Conservation (phyloP, 64 coral and sea anemone genomes). For the Pocillopora damicornis region DNA sequence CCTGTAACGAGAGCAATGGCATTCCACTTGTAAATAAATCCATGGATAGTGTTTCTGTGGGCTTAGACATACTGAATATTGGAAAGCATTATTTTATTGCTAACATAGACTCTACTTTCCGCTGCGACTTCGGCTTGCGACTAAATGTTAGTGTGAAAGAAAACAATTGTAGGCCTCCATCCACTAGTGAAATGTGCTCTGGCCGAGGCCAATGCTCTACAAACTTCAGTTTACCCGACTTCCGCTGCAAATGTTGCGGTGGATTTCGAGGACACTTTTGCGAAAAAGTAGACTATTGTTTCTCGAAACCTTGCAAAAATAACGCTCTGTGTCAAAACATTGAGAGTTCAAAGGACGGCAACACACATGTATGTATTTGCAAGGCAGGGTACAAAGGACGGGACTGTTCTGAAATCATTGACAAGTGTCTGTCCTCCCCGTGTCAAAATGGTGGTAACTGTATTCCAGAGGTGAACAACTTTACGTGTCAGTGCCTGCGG, state of each 20-base stretch:
- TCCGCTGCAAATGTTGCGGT: constrained; percentile 81
- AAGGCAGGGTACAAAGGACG: constrained; percentile 78
- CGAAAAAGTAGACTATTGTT: constrained; percentile 92
- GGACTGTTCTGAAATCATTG: constrained; percentile 76
- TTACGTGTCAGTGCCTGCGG: constrained; percentile 63
- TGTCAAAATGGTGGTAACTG: constrained; percentile 78
- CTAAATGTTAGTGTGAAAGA: constrained; percentile 77
- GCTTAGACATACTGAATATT: constrained; percentile 45
- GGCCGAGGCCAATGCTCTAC: constrained; percentile 73
- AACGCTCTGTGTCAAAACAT: constrained; percentile 70
- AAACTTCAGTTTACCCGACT: constrained; percentile 69
- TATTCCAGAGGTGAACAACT: constrained; percentile 73
- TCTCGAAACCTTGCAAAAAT: constrained; percentile 88
- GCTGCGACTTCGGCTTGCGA: constrained; percentile 75
- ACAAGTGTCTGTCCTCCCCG: constrained; percentile 80
- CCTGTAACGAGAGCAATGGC: constrained; percentile 74
- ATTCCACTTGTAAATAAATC: constrained; percentile 68
- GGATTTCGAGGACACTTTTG: constrained; percentile 93
- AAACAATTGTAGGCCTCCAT: constrained; percentile 39
- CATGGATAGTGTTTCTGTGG: constrained; percentile 45
- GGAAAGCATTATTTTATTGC: constrained; percentile 92
- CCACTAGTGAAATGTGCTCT: constrained; percentile 45
- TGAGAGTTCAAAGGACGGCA: constrained; percentile 51
- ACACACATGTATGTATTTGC: constrained; percentile 82
- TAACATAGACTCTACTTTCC: constrained; percentile 61